These are phyloP conservation scores for Philereme vetulata DNA, from an alignment of 2,888 invertebrate species.

Conservation along the genomic window DNA sequence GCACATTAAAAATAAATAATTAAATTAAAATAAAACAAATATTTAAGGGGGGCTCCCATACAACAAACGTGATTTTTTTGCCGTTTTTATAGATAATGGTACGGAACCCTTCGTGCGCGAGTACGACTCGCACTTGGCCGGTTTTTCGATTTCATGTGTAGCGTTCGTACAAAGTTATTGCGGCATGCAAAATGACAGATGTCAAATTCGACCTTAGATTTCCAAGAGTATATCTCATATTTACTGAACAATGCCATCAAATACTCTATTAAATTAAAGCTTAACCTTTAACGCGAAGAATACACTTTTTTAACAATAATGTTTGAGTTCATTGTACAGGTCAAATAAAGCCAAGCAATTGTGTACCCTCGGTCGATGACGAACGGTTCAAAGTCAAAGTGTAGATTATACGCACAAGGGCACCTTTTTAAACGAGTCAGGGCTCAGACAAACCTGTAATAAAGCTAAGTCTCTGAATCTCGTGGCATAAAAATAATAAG, in stretches of 20 bases:
- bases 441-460: conserved; percentile 25
- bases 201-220: conserved; percentile 8
- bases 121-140: too few species aligned
- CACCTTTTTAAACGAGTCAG: conserved; percentile 26
- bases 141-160: too few species aligned
- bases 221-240: conserved; percentile 23
- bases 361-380: conserved; percentile 7
- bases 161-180: too few species aligned
- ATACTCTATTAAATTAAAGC: conserved; percentile 31
- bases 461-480: conserved; percentile 26
- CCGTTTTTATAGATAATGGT: too few species aligned
- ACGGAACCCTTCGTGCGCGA: too few species aligned
- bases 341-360: conserved; percentile 17
- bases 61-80: too few species aligned
- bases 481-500: conserved; percentile 17
- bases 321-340: conserved; percentile 35
- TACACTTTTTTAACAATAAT: conserved; percentile 41
- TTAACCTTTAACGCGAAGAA: conserved; percentile 42
- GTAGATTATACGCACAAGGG: conserved; percentile 14
- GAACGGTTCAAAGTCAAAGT: conserved; percentile 16
- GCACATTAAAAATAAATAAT: too few species aligned
- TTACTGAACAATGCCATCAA: conserved; percentile 30
- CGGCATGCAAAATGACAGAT: not conserved
- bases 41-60: too few species aligned
- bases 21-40: too few species aligned